Evolutionary conservation across 2,113 vertebrate genomes (phyloP).

Genomic region (Ctenodactylus gundi): DNA sequence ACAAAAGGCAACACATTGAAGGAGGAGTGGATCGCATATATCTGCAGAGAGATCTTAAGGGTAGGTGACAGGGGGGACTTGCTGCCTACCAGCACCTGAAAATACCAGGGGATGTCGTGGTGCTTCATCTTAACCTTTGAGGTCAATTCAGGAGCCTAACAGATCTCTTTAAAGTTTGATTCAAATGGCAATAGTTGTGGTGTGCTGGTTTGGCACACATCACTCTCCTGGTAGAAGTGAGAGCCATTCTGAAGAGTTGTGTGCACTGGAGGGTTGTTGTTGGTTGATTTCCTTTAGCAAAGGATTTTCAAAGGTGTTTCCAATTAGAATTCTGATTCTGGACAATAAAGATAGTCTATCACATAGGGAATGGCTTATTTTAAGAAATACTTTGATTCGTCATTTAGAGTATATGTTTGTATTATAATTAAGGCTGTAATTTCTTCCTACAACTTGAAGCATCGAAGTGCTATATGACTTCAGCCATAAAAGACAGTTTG

Average conservation of each 20-base stretch:
- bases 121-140: not conserved
- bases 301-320: not conserved
- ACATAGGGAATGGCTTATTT: not conserved
- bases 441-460: not conserved
- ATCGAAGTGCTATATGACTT: not conserved
- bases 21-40: conserved; percentile 98
- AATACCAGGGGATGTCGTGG: not conserved
- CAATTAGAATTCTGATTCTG: not conserved
- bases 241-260: not conserved
- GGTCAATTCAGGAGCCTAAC: not conserved
- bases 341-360: not conserved
- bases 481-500: not conserved
- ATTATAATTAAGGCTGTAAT: not conserved
- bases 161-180: not conserved
- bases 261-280: not conserved
- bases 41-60: conserved; percentile 98
- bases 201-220: not conserved
- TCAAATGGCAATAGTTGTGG: not conserved
- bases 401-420: not conserved
- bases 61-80: conserved; percentile 79
- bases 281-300: not conserved
- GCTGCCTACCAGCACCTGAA: not conserved
- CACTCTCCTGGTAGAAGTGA: not conserved
- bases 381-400: not conserved
- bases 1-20: conserved; percentile 98